Evolutionary conservation across 2,797 vertebrate genomes (phyloP).

Genomic region (Chelmon rostratus): DNA sequence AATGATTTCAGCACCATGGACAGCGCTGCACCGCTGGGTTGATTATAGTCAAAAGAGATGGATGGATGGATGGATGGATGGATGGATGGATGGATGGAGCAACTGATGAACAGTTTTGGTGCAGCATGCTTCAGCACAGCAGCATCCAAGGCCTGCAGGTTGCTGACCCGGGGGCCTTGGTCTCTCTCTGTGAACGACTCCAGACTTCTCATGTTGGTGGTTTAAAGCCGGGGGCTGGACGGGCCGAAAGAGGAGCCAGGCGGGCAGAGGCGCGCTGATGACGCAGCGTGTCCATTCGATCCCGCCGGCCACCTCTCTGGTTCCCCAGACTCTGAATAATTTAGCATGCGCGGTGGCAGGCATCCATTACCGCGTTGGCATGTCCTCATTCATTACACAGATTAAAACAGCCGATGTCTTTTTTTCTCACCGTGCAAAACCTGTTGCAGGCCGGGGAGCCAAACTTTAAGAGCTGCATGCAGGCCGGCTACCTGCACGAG

Average conservation of each 20-base stretch:
- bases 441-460: constrained; percentile 81
- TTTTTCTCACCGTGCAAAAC: constrained; percentile 71
- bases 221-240: constrained; percentile 44
- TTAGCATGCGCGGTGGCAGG: constrained; percentile 90
- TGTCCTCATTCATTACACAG: constrained; percentile 96
- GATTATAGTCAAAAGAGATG: neutral
- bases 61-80: neutral
- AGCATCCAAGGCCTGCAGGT: neutral
- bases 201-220: constrained; percentile 64
- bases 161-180: constrained; percentile 18
- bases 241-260: constrained; percentile 79
- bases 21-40: constrained; percentile 23
- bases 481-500: neutral
- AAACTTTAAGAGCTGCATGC: constrained; percentile 8
- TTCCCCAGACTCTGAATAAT: constrained; percentile 98
- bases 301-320: constrained; percentile 87
- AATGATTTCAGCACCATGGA: constrained; percentile 64
- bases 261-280: constrained; percentile 65
- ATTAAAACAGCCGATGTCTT: constrained; percentile 87
- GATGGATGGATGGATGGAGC: neutral
- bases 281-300: constrained; percentile 90
- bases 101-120: neutral
- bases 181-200: constrained; percentile 29
- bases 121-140: neutral
- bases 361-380: constrained; percentile 95